Evolutionary conservation across 1,140 invertebrate genomes (phyloP).

Genomic region (Philaenus spumarius): DNA sequence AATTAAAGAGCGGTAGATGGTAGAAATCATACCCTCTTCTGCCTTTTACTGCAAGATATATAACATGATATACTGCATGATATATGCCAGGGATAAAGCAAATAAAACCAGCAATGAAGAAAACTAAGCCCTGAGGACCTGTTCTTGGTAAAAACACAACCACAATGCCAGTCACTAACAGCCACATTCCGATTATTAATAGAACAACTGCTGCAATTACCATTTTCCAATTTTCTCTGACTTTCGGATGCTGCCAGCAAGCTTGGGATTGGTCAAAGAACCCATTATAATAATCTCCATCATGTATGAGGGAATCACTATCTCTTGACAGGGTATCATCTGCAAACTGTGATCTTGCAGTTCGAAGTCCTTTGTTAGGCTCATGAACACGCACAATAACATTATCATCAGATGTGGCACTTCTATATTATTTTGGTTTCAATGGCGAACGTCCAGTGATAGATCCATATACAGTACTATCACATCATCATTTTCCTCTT

Average conservation of each 20-base stretch:
- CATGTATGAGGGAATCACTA: slow-evolving; percentile 72
- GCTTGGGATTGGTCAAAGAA: slow-evolving; percentile 43
- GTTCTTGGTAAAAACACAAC: slow-evolving; percentile 54
- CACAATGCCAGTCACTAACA: slow-evolving; percentile 56
- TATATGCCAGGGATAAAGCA: slow-evolving; percentile 76
- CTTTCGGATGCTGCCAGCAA: slow-evolving; percentile 76
- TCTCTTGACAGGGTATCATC: slow-evolving; percentile 59
- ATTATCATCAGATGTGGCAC: slow-evolving; percentile 21
- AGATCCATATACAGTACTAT: slow-evolving; percentile 66
- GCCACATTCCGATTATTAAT: slow-evolving; percentile 57
- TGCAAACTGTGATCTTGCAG: slow-evolving; percentile 17
- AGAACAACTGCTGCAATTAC: slow-evolving; percentile 69
- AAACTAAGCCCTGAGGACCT: slow-evolving; percentile 68
- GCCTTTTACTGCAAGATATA: slow-evolving; percentile 74
- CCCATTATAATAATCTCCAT: slow-evolving; percentile 39
- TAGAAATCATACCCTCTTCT: slow-evolving; percentile 75
- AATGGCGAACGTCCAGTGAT: slow-evolving; percentile 51
- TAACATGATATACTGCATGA: slow-evolving; percentile 74
- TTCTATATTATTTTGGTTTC: slow-evolving; percentile 36
- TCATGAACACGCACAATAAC: slow-evolving; percentile 17
- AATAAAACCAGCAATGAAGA: slow-evolving; percentile 72
- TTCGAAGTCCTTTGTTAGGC: slow-evolving; percentile 9
- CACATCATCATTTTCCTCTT: slow-evolving; percentile 70
- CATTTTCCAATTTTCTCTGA: slow-evolving; percentile 77
- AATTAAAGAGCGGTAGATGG: slow-evolving; percentile 73